These are phyloP conservation scores for Riptortus pedestris DNA, from an alignment of 1,140 invertebrate genomes.

Conservation along the genomic window DNA sequence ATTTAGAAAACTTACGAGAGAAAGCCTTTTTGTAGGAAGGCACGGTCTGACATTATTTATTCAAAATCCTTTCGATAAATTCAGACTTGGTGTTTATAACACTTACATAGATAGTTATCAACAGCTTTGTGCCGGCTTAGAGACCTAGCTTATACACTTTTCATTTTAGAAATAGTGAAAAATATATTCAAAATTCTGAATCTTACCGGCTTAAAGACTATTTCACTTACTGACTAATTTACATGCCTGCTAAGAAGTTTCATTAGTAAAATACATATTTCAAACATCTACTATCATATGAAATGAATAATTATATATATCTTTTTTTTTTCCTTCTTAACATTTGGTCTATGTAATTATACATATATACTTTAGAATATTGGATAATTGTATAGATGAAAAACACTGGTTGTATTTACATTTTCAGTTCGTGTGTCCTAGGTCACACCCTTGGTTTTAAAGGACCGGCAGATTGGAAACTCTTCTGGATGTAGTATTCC, in stretches of 20 bases:
- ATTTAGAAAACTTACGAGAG: constrained; percentile 2
- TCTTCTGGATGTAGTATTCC: neutral
- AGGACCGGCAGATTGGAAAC: neutral
- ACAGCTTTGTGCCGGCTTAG: neutral
- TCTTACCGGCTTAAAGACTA: constrained; percentile 3
- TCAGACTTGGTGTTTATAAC: constrained; percentile 10
- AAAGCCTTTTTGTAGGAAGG: constrained; percentile 1
- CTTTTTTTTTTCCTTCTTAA: neutral
- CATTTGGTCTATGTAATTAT: neutral
- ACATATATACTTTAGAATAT: constrained; percentile 7
- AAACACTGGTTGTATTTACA: constrained; percentile 7
- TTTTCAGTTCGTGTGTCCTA: neutral
- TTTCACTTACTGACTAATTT: constrained; percentile 3
- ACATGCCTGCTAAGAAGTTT: constrained; percentile 1
- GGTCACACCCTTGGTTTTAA: neutral
- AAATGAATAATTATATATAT: neutral
- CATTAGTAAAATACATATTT: constrained; percentile 6
- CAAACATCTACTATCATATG: neutral
- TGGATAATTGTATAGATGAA: neutral
- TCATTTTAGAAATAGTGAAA: constrained; percentile 7
- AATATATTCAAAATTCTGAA: constrained; percentile 5
- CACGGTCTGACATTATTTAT: constrained; percentile 4
- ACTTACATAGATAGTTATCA: neutral
- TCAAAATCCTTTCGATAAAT: neutral
- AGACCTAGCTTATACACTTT: neutral